Conservation (phyloP, 2,888 invertebrate genomes). For the Melanotus villosus region DNA sequence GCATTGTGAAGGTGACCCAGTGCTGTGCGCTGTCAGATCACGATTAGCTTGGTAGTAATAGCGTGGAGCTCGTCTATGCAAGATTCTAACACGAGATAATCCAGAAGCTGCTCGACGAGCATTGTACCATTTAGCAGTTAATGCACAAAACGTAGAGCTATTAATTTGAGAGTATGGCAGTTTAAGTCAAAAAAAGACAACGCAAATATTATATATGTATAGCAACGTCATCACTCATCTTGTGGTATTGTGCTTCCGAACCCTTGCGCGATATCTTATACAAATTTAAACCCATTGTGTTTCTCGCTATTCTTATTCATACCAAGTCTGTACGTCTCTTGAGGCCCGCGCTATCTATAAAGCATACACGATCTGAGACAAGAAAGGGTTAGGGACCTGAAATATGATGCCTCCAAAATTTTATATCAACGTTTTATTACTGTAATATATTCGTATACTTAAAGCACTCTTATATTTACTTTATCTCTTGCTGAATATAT, state of each 20-base stretch:
- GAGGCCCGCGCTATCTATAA: conserved; percentile 50
- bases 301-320: conserved; percentile 61
- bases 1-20: conserved; percentile 68
- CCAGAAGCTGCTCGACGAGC: conserved; percentile 16
- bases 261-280: conserved; percentile 61
- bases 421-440: conserved; percentile 54
- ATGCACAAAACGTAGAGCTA: conserved; percentile 20
- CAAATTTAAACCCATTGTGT: conserved; percentile 63
- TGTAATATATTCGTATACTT: conserved; percentile 50
- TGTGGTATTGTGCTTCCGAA: conserved; percentile 50
- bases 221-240: conserved; percentile 63
- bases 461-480: conserved; percentile 16
- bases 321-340: conserved; percentile 55
- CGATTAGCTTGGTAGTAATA: conserved; percentile 55
- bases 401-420: conserved; percentile 56
- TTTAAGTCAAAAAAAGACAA: conserved; percentile 26
- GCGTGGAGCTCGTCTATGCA: conserved; percentile 56
- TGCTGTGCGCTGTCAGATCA: conserved; percentile 54
- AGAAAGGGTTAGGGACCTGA: conserved; percentile 51
- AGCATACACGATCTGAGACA: conserved; percentile 48
- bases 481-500: conserved; percentile 14
- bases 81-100: conserved; percentile 60
- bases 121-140: conserved; percentile 8
- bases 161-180: background rate
- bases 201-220: conserved; percentile 45